phyloP scores from a whole-genome alignment of 2,888 invertebrate species.

The Drosophila yooni region DNA sequence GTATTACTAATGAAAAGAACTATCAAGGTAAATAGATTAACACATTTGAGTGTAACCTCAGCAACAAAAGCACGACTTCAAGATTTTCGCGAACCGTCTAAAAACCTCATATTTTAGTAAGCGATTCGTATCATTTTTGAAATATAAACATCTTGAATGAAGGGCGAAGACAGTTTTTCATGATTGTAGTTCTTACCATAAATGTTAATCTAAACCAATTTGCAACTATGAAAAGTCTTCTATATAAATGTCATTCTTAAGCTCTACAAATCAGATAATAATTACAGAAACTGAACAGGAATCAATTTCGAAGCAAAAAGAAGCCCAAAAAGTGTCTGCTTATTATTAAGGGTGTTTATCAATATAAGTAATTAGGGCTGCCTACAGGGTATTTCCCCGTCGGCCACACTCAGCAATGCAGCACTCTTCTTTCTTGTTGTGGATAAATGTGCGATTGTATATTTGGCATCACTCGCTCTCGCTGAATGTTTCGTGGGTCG shows the following conservation, averaged over 20 bases:
- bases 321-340: not conserved
- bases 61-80: not conserved
- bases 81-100: not conserved
- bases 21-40: too few species aligned
- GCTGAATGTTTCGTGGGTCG: constrained; percentile 37
- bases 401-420: not conserved
- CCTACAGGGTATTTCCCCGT: not conserved
- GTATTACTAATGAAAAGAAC: too few species aligned
- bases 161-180: not conserved
- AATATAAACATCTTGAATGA: not conserved
- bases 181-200: not conserved
- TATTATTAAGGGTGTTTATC: not conserved
- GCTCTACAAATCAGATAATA: not conserved
- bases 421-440: not conserved
- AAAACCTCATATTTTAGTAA: not conserved
- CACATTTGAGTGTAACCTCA: not conserved
- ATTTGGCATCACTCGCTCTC: constrained; percentile 38
- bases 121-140: not conserved
- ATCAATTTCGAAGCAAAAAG: not conserved
- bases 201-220: not conserved
- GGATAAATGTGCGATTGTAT: constrained; percentile 6
- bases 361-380: not conserved
- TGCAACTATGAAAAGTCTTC: not conserved
- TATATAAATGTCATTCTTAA: not conserved
- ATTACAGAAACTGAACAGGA: too few species aligned